Evolutionary conservation across 2,888 invertebrate genomes (phyloP), one percentile per base, ranked within the genome.

Genomic region (Rhamphomyia laevipes): DNA sequence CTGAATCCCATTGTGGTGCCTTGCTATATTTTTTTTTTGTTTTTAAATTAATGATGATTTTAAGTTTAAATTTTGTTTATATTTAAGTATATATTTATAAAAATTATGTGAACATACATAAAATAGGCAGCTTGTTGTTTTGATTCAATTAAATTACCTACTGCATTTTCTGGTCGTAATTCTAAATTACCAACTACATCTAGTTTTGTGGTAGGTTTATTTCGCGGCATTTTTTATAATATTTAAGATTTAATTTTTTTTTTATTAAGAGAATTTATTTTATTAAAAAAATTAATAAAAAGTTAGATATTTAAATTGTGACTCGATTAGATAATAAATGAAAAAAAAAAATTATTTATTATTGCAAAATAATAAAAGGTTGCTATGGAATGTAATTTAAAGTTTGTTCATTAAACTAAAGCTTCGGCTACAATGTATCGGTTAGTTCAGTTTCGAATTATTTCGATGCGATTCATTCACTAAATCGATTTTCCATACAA

Each of bases 131-230:
- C 61, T 53, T 68, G 67, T 45, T 61, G 59, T 43, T 65, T 66
- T 0, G 70, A 70, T 46, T 64, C 58, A 4, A 64, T 50, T 38
- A 58, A 70, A 44, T 65, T 64, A 4, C 62, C 64, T 3, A 66
- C 60, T 2, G 64, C 62, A 17, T 63, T 55, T 55, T 67, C 67
- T 0, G 70, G 70, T 43, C 54, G 63, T 17, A 68, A 55, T 48
- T 68, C 70, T 53, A 68, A 58, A 41, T 59, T 58, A 5, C 68
- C 68, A 45, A 68, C 65, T 21, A 67, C 62, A 58, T 70, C 70
- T 41, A 67, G 59, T 55, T 63, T 64, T 0, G 56, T 52, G 4
- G 67, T 68, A 1, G 69, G 70, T 55, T 62, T 63, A 3, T 50
- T 57, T 10, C 67, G 67, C 27, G 68, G 65, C 70, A 70, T 70